phyloP scores from a whole-genome alignment of 2,797 vertebrate genomes.

The Scleropages formosus region DNA sequence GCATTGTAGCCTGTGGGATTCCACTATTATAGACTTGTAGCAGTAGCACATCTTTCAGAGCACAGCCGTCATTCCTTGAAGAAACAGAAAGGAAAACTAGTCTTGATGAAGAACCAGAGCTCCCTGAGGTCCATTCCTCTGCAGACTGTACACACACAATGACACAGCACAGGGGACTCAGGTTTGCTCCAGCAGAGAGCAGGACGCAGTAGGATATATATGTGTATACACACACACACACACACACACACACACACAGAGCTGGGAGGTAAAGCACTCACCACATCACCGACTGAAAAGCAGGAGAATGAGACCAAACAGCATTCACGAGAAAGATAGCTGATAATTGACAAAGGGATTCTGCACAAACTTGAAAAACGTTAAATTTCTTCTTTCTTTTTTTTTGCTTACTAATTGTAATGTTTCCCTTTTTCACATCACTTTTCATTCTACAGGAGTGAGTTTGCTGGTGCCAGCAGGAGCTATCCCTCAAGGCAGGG shows the following conservation, averaged over 20 bases:
- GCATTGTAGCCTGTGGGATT: neutral
- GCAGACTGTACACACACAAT: neutral
- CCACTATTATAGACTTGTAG: slow-evolving; percentile 19
- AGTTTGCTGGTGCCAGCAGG: slow-evolving; percentile 95
- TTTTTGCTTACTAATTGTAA: neutral
- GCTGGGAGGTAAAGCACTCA: too few species aligned
- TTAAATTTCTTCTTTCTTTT: neutral
- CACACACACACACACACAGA: too few species aligned
- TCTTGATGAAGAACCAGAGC: neutral
- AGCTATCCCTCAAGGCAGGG: slow-evolving; percentile 92
- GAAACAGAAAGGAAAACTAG: neutral
- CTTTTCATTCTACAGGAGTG: slow-evolving; percentile 71
- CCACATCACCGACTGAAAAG: too few species aligned
- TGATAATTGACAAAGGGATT: neutral
- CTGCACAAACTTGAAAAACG: neutral
- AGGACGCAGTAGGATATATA: too few species aligned
- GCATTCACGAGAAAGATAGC: neutral
- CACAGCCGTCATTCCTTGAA: slow-evolving; percentile 22
- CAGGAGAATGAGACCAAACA: neutral
- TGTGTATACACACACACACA: too few species aligned
- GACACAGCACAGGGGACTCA: neutral
- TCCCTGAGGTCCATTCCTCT: neutral
- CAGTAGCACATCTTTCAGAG: slow-evolving; percentile 19
- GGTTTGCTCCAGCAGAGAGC: too few species aligned
- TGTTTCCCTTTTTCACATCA: neutral